Evolutionary conservation across 2,113 vertebrate genomes (phyloP), one percentile per base, ranked within the genome.

Genomic region (Centropus unirufus): DNA sequence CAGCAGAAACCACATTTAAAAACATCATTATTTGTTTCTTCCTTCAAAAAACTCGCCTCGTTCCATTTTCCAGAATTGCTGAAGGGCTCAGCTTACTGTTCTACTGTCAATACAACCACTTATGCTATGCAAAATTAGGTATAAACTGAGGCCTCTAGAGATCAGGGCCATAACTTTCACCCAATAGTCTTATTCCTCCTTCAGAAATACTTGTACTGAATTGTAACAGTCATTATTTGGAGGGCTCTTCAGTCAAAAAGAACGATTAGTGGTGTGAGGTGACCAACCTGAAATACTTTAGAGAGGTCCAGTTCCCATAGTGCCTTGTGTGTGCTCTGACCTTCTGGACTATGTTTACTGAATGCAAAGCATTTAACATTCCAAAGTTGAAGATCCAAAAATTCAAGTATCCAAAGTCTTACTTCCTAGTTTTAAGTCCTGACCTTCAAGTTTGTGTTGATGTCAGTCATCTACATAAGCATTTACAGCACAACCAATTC

Each of bases 401-500:
- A 91, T 88, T 92, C 90, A 96, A 92, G 90, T 78, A 96, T 72
- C 66, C 24, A 46, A 88, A 68, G 12, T 54, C 36, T 62, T 82
- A 27, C 49, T 51, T 46, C 92, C 52, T 78, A 88, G 64, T 87
- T 90, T 92, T 34, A 88, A 92, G 69, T 86, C 82, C 68, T 90
- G 67, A 87, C 63, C 32, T 80, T 94, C 75, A 70, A 73, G 75
- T 34, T 70, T 17, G 24, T 54, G 55, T 16, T 88, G 57, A 61
- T 34, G 26, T 32, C 34, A 44, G 39, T 62, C 10, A 80, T 39
- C 44, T 27, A 58, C 19, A 24, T 40, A 32, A 77, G 26, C 34
- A 39, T 24, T 87, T 57, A 63, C 64, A 70, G 61, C 34, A 74
- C 61, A 80, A 83, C 32, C 1, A 5, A 69, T 51, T 80, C 20